A percentile compares a stretch with the other conserved stretches of the same genome.
Conservation (phyloP, 2,888 invertebrate genomes). For the Gordius sp. region DNA sequence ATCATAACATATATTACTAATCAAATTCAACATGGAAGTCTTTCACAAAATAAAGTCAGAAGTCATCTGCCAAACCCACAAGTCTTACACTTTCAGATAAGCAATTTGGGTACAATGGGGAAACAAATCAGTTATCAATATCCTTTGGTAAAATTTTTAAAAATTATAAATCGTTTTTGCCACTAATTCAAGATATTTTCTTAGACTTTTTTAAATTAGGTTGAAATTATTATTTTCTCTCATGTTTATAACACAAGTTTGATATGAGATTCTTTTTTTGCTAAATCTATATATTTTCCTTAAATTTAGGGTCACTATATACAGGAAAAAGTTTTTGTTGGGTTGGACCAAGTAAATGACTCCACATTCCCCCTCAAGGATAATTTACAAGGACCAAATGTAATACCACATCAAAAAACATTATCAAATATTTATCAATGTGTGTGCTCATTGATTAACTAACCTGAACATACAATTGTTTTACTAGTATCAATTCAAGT, state of each 20-base stretch:
- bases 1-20: not conserved
- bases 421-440: not conserved
- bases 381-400: constrained; percentile 4
- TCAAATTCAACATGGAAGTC: not conserved
- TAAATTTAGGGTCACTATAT: constrained; percentile 12
- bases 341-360: not conserved
- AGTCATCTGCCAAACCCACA: no score
- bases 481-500: no score
- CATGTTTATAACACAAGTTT: no score
- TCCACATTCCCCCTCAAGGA: not conserved
- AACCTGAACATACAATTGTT: no score
- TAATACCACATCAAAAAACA: not conserved
- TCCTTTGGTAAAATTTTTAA: not conserved
- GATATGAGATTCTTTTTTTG: not conserved
- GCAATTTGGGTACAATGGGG: no score
- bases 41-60: no score
- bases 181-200: no score
- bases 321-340: constrained; percentile 12
- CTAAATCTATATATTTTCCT: not conserved
- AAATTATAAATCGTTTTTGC: no score
- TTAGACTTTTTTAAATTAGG: no score
- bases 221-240: no score
- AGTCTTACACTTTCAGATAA: no score
- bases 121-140: not conserved
- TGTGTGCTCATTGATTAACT: no score